Conservation (phyloP, 2,113 vertebrate species). For the Zosterops borbonicus region DNA sequence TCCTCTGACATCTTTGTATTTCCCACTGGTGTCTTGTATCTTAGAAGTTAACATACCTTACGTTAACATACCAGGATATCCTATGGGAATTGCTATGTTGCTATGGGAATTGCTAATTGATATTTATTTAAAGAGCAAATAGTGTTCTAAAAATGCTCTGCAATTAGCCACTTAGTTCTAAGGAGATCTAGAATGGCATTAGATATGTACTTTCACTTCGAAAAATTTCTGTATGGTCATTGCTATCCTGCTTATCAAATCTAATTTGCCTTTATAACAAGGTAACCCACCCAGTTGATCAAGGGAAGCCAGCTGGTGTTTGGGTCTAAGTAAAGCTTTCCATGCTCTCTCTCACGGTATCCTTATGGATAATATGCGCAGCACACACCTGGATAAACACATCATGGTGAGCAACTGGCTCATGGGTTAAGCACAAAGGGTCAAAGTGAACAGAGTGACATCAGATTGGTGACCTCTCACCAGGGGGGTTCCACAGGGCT, state of each 20-base stretch:
- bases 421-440: fast-evolving
- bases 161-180: constrained; percentile 4
- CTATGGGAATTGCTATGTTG: too few species aligned
- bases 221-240: not conserved
- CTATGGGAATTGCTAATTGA: constrained; percentile 22
- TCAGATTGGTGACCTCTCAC: not conserved
- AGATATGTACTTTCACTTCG: not conserved
- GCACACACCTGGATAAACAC: not conserved
- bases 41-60: not conserved
- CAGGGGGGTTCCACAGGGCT: not conserved
- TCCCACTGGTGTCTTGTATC: not conserved
- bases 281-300: fast-evolving
- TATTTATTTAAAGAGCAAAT: constrained; percentile 37
- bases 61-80: not conserved
- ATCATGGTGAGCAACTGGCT: not conserved
- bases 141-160: not conserved
- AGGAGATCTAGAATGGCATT: not conserved
- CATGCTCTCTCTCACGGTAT: not conserved
- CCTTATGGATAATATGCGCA: not conserved
- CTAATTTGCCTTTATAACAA: not conserved
- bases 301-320: not conserved
- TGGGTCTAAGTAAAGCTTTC: not conserved
- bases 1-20: not conserved
- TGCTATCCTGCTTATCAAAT: not conserved
- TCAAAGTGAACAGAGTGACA: fast-evolving